Evolutionary conservation across 2,797 vertebrate species (phyloP), one percentile per base, ranked within the genome.

Genomic region (Enteromius unitaeniatus): DNA sequence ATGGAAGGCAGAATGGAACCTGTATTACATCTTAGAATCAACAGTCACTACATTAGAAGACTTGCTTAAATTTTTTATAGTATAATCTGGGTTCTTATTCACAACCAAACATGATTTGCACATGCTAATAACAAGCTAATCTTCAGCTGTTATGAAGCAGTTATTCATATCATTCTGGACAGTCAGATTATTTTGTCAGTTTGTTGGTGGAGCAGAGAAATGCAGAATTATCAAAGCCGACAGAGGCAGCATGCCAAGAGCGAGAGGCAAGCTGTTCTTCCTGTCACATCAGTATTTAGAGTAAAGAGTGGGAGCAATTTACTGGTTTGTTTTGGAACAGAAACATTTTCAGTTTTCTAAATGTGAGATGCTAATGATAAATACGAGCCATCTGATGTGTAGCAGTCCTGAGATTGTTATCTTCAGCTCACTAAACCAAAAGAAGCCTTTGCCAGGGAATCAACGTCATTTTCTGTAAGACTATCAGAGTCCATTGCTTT

Each of bases 281-380:
- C 55, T 73, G 26, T 73, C 79, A 85, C 65, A 77, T 77, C 80
- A 76, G 64, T 79, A 70, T 82, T 58, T 82, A 45, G 60, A 47
- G 65, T 55, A 69, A 76, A 76, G 51, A 81, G 70, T 76, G 64
- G 64, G 73, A 82, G 53, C 42, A 64, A 82, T 85, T 85, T 85
- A 62, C 15, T 82, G 53, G 34, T 72, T 64, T 64, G 45, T 51
- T 67, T 82, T 82, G 60, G 55, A 51, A 51, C 19, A 60, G 84
- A 14, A 85, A 67, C 79, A 47, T 72, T 81, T 72, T 70, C 79
- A 81, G 79, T 81, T 81, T 82, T 51, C 72, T 68, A 17, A 67
- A 82, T 37, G 34, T 76, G 72, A 82, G 70, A 82, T 42, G n/a
- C 60, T 67, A 75, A 82, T 82, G 58, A 67, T 76, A 67, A 82